Percentiles rank a stretch among this genome's conserved stretches.
phyloP scores from a whole-genome alignment of 2,113 vertebrate genomes.

The Brienomyrus brachyistius region DNA sequence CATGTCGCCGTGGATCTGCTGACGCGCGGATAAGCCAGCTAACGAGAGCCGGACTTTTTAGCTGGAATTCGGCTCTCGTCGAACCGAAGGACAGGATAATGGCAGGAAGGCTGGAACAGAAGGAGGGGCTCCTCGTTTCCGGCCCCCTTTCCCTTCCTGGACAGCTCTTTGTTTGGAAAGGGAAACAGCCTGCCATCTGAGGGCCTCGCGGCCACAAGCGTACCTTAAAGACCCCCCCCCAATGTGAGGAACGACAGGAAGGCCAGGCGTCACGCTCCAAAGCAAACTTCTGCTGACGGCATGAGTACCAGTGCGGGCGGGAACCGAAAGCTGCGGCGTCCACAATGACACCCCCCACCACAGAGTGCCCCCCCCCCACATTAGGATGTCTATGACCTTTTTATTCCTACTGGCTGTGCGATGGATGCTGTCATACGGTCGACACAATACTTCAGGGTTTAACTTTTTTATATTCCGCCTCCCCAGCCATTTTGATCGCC shows the following conservation, averaged over 20 bases:
- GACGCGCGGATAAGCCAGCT: not conserved
- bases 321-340: not conserved
- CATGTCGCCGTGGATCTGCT: too few relatives aligned
- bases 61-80: not conserved
- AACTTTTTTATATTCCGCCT: not conserved
- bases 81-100: not conserved
- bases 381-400: not conserved
- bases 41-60: not conserved
- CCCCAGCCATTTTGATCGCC: not conserved
- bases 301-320: not conserved
- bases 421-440: not conserved
- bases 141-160: not conserved
- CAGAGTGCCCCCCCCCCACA: not conserved
- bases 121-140: not conserved
- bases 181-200: not conserved
- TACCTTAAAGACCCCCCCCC: not conserved
- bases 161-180: slow-evolving; percentile 1
- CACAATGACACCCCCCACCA: not conserved
- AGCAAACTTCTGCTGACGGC: not conserved
- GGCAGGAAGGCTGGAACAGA: not conserved
- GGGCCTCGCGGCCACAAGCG: not conserved
- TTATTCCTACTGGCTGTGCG: not conserved
- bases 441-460: not conserved
- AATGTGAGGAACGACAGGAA: not conserved
- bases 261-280: not conserved